Percentiles rank a stretch among this genome's conserved stretches.
Evolutionary conservation across 2,113 vertebrate species (phyloP).

Genomic region (Callithrix jacchus): DNA sequence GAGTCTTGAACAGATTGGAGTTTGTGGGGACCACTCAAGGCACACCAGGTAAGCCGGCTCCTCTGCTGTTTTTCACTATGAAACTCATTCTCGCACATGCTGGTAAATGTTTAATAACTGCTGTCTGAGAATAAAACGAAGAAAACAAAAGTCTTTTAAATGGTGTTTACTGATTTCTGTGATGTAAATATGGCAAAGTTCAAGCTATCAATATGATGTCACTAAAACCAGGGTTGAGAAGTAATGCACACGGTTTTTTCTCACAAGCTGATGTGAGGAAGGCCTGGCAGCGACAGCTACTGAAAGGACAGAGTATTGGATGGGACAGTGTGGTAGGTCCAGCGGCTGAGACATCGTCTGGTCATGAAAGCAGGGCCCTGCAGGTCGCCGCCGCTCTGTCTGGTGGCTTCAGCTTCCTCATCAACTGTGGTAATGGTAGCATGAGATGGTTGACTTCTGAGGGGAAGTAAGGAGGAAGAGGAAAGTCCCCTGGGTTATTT

Average conservation of each 20-base stretch:
- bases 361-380: accelerated
- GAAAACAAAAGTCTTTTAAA: neutral
- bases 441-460: neutral
- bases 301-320: neutral
- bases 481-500: neutral
- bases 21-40: neutral
- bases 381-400: neutral
- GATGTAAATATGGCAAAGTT: neutral
- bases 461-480: neutral
- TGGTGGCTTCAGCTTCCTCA: neutral
- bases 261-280: neutral
- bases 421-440: neutral
- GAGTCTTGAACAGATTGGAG: neutral
- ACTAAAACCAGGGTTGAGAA: neutral
- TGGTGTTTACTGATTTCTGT: neutral
- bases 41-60: no score
- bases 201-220: neutral
- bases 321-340: no score
- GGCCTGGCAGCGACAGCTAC: neutral
- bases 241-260: accelerated
- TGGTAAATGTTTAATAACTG: neutral
- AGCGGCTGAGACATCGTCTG: neutral
- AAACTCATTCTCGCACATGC: neutral
- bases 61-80: neutral
- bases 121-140: neutral